Evolutionary conservation across 2,888 invertebrate genomes (phyloP).

Genomic region (Macaria liturata): DNA sequence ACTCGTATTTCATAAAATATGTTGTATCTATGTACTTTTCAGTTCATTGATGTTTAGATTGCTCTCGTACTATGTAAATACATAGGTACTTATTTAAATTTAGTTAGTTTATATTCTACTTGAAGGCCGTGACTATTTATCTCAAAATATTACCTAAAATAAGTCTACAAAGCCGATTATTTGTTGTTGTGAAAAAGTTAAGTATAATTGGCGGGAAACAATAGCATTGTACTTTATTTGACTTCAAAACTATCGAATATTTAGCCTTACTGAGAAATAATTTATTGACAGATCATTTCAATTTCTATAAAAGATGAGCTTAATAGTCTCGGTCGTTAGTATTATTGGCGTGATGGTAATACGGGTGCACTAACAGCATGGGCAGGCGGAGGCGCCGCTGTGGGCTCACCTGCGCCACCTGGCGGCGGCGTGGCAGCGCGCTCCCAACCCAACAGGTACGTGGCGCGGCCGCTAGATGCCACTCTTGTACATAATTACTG

Average conservation of each 20-base stretch:
- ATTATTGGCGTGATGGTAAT: constrained; percentile 51
- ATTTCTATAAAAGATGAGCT: constrained; percentile 6
- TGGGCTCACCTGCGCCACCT: constrained; percentile 73
- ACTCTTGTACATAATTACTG: too few species aligned
- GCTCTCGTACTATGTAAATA: constrained; percentile 26
- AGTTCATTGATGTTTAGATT: constrained; percentile 17
- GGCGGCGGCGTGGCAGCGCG: constrained; percentile 64
- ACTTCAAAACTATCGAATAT: too few species aligned
- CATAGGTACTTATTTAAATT: constrained; percentile 19
- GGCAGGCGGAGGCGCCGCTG: constrained; percentile 75
- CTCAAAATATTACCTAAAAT: too few species aligned
- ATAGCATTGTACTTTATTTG: too few species aligned
- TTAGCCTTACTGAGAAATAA: too few species aligned
- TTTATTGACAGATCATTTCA: too few species aligned
- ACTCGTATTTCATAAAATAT: too few species aligned
- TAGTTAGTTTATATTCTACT: constrained; percentile 16
- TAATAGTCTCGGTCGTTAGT: constrained; percentile 27
- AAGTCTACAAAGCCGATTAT: too few species aligned
- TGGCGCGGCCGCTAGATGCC: not conserved
- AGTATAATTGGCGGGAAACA: too few species aligned
- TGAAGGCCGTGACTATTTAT: constrained; percentile 27
- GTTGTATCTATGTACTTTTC: not conserved
- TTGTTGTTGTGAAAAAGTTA: too few species aligned
- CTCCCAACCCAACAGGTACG: constrained; percentile 36
- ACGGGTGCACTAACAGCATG: constrained; percentile 86